These are phyloP conservation scores for Lucifuga dentata DNA, from an alignment of 2,113 vertebrate species.

Conservation along the genomic window DNA sequence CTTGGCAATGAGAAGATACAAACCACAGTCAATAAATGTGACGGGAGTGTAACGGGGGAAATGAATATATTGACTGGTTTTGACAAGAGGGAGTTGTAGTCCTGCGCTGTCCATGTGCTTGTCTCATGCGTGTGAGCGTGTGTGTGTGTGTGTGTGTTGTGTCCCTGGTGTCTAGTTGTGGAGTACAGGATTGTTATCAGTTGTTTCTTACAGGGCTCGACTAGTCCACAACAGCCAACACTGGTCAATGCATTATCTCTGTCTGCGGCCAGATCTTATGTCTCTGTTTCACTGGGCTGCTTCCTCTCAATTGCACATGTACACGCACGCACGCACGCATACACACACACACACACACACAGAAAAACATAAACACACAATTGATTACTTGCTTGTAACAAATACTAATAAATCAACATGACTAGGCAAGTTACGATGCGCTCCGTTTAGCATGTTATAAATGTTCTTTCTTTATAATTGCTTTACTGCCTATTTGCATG, in stretches of 20 bases:
- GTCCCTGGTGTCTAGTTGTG: conserved; percentile 51
- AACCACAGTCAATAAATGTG: conserved; percentile 23
- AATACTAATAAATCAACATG: conserved; percentile 35
- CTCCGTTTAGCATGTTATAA: no score
- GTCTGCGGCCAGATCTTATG: conserved; percentile 17
- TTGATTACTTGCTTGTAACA: neutral
- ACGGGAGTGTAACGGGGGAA: conserved; percentile 23
- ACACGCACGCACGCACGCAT: neutral
- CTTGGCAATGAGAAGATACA: neutral
- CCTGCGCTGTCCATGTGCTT: conserved; percentile 13
- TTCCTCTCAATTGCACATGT: neutral
- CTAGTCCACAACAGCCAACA: conserved; percentile 47
- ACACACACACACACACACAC: neutral
- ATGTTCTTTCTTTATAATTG: neutral
- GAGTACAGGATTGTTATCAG: conserved; percentile 63
- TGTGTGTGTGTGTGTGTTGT: conserved; percentile 23
- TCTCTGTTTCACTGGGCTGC: conserved; percentile 20
- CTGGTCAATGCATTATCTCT: conserved; percentile 61
- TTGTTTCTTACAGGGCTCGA: conserved; percentile 57
- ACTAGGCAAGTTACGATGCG: no score
- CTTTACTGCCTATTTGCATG: neutral
- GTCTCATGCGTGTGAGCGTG: neutral
- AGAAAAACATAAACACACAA: neutral
- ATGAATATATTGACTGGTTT: conserved; percentile 45
- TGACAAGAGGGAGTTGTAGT: conserved; percentile 47